Conservation (phyloP, 2,888 invertebrate species). For the Andrena hattorfiana region DNA sequence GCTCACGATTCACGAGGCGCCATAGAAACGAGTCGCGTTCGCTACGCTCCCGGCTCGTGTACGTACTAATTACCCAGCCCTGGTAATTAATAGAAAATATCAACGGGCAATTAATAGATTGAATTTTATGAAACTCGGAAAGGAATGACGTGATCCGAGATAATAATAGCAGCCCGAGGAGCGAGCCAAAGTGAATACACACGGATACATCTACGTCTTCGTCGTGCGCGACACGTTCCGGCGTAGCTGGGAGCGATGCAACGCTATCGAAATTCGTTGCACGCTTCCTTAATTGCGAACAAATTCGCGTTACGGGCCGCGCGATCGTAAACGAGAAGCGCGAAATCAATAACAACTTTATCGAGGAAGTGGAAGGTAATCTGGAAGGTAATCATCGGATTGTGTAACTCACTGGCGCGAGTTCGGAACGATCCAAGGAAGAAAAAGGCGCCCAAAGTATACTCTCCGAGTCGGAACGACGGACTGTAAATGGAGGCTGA, state of each 20-base stretch:
- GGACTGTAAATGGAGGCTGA: constrained; percentile 21
- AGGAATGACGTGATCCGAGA: neutral
- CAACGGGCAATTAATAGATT: constrained; percentile 14
- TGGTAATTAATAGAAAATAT: constrained; percentile 27
- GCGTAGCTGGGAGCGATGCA: neutral
- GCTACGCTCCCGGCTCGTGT: neutral
- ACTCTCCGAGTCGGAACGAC: constrained; percentile 7
- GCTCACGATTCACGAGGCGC: constrained; percentile 54
- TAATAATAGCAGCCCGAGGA: too few relatives aligned
- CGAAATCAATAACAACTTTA: constrained; percentile 31
- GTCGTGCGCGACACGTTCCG: too few relatives aligned
- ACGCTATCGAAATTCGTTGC: constrained; percentile 8
- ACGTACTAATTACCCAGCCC: constrained; percentile 46
- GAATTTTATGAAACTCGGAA: constrained; percentile 20
- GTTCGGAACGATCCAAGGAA: neutral
- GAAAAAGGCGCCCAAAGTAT: constrained; percentile 2
- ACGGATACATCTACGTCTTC: neutral
- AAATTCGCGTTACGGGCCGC: neutral
- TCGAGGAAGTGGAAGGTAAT: constrained; percentile 27
- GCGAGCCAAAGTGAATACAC: neutral
- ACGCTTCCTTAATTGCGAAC: constrained; percentile 23
- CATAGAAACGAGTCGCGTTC: constrained; percentile 10
- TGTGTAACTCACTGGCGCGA: constrained; percentile 17
- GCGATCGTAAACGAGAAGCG: constrained; percentile 25
- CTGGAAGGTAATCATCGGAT: constrained; percentile 25